These are phyloP conservation scores for Halichoerus grypus DNA, from an alignment of 2,113 vertebrate genomes.

Conservation along the genomic window DNA sequence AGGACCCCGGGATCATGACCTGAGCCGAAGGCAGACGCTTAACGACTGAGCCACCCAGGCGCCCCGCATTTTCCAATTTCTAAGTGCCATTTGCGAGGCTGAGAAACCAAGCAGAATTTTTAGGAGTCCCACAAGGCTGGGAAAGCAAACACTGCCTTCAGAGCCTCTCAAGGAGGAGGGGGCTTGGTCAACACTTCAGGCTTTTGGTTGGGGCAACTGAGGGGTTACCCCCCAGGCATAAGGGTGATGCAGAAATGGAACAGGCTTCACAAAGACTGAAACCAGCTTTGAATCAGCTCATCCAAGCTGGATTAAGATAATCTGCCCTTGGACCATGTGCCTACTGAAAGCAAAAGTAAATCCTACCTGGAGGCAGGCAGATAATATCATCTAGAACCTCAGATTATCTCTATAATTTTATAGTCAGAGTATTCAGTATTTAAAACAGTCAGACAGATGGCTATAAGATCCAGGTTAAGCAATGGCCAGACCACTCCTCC, in stretches of 20 bases:
- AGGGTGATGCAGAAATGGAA: background rate
- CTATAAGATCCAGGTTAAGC: background rate
- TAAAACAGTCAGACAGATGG: background rate
- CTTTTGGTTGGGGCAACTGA: background rate
- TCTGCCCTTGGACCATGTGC: background rate
- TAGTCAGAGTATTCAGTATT: background rate
- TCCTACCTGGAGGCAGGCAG: background rate
- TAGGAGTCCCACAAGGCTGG: background rate
- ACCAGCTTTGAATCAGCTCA: background rate
- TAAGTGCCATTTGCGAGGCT: accelerated
- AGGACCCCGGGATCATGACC: too few relatives aligned
- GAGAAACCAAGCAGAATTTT: background rate
- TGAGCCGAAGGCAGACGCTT: too few relatives aligned
- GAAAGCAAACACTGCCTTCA: background rate
- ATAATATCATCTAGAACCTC: background rate
- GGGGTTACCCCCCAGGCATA: too few relatives aligned
- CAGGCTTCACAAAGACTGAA: background rate
- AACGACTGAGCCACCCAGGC: too few relatives aligned
- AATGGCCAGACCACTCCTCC: too few relatives aligned
- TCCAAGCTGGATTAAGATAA: background rate
- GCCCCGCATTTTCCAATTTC: background rate
- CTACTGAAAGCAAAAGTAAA: background rate
- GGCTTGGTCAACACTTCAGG: background rate
- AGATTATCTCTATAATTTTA: background rate
- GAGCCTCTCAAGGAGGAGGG: background rate